These are phyloP conservation scores for Epistrophe grossulariae DNA, from an alignment of 2,888 invertebrate genomes.

Conservation along the genomic window DNA sequence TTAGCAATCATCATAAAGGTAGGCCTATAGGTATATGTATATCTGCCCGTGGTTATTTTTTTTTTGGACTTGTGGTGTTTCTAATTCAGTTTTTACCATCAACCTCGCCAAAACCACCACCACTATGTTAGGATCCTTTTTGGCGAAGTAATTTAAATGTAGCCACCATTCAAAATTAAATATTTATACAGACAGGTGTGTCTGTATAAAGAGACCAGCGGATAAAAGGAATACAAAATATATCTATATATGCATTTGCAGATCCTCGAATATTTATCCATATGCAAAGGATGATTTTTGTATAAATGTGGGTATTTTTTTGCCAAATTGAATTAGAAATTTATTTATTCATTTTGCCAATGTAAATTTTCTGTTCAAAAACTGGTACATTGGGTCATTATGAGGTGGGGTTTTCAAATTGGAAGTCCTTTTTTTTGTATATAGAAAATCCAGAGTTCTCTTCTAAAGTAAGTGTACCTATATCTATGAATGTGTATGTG, in stretches of 20 bases:
- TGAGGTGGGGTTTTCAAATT: conserved; percentile 17
- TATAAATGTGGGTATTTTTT: not conserved
- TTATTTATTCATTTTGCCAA: conserved; percentile 74
- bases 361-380: conserved; percentile 60
- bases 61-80: not conserved
- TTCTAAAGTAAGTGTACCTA: not conserved
- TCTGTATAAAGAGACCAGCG: not conserved
- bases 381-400: conserved; percentile 25
- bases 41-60: conserved; percentile 2
- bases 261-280: conserved; percentile 39
- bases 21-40: conserved; percentile 31
- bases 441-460: not conserved
- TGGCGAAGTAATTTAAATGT: conserved; percentile 66
- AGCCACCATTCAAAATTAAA: conserved; percentile 66
- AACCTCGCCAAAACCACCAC: not conserved
- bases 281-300: conserved; percentile 35
- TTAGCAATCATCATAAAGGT: conserved; percentile 63
- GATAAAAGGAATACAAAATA: not conserved
- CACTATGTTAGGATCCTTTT: conserved; percentile 12
- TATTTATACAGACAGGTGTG: conserved; percentile 57
- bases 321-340: conserved; percentile 71
- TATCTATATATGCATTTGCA: conserved; percentile 19
- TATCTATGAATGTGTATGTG: too few relatives aligned
- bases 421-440: conserved; percentile 8
- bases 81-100: conserved; percentile 15